Percentiles rank a stretch among this genome's conserved stretches.
These are phyloP conservation scores for Nudaria mundana DNA, from an alignment of 2,888 invertebrate genomes.

Conservation along the genomic window DNA sequence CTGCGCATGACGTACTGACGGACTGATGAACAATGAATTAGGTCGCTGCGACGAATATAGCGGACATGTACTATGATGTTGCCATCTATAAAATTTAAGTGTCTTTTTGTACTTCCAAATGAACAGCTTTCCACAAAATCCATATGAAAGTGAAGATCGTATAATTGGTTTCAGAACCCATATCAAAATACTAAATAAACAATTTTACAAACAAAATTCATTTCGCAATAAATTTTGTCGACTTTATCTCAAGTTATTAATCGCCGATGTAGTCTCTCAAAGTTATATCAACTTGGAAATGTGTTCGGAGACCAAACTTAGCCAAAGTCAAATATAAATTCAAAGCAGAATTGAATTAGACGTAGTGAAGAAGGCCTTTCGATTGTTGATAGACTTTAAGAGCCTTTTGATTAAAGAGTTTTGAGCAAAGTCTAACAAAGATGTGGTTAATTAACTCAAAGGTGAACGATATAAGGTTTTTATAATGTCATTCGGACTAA, in stretches of 20 bases:
- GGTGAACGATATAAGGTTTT: no score
- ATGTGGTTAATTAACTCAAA: neutral
- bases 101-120: neutral
- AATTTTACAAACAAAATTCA: no score
- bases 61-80: no score
- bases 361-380: conserved; percentile 1
- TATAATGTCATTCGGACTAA: no score
- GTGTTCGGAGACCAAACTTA: conserved; percentile 13
- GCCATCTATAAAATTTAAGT: no score
- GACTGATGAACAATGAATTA: conserved; percentile 12
- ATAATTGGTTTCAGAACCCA: neutral
- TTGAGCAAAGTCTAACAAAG: neutral
- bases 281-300: conserved; percentile 12
- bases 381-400: conserved; percentile 1
- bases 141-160: neutral
- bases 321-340: conserved; percentile 17
- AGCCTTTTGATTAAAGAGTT: conserved; percentile 1
- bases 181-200: no score
- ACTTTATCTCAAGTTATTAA: conserved; percentile 19
- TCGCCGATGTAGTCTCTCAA: conserved; percentile 11
- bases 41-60: conserved; percentile 6
- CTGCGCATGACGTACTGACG: conserved; percentile 15
- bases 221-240: conserved; percentile 12
- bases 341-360: conserved; percentile 5
- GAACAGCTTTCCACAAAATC: neutral